Evolutionary conservation across 2,797 vertebrate species (phyloP), one percentile per base, ranked within the genome.

Genomic region (Sorex maritimensis): DNA sequence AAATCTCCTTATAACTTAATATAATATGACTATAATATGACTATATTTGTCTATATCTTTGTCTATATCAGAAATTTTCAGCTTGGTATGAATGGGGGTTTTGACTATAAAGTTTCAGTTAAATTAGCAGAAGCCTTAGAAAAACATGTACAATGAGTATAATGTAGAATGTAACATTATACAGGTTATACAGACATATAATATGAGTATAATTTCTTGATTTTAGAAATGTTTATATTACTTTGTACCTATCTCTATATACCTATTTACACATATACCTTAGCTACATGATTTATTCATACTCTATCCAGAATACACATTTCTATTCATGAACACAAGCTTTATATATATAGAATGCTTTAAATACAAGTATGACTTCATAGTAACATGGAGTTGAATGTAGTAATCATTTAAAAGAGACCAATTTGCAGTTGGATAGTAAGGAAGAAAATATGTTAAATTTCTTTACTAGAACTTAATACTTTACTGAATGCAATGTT

Each of bases 1-100:
- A 58, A 58, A 58, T 15, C 17, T 58, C 55, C 2, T 61, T 61
- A 44, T 44, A 44, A 44, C 41, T 6, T 17, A 21, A 61, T 61
- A 14, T 61, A 21, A 61, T 61, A 14, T 61, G 19, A 61, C 58
- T 61, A 44, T 61, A 61, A 61, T 61, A 61, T 61, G 58, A 61
- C 19, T 61, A 61, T 14, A 61, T 61, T 61, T 61, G 4, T 61
- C 58, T 61, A 14, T 61, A 80, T 28, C 12, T 13, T 92, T 26
- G 6, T 17, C n/a, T 88, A 5, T 90, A 81, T 52, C 13, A 15
- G 12, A 77, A 93, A 90, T 83, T 93, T 86, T 73, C 30, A 86
- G 9, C 88, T 88, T 23, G 2, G 7, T 83, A 4, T 72, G 17
- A 85, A 8, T 83, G 12, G 14, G 77, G 58, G 15, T 12, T 6